These are phyloP conservation scores for Hemiscyllium ocellatum DNA, from an alignment of 2,113 vertebrate species.

Conservation along the genomic window DNA sequence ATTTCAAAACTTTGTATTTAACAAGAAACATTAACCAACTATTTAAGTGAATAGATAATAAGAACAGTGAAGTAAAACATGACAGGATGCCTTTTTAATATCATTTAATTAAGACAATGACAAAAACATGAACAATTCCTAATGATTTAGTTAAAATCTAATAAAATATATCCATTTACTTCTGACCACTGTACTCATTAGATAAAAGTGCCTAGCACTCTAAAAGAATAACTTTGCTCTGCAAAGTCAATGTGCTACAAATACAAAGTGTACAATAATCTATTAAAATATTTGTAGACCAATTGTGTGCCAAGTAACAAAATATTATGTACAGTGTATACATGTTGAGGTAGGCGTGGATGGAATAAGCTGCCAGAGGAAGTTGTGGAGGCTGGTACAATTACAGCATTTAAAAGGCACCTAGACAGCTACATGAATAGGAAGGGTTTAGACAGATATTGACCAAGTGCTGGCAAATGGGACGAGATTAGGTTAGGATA, in stretches of 20 bases:
- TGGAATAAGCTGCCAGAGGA: too few species aligned
- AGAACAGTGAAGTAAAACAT: background rate
- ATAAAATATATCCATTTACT: background rate
- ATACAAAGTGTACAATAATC: background rate
- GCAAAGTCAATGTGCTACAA: background rate
- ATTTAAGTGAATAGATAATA: background rate
- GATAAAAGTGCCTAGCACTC: background rate
- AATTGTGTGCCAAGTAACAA: background rate
- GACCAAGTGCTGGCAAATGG: too few species aligned
- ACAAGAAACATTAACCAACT: background rate
- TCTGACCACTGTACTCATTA: background rate
- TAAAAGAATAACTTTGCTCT: constrained; percentile 1
- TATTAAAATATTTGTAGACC: background rate
- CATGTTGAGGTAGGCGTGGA: background rate
- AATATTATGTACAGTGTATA: background rate
- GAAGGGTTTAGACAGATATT: too few species aligned
- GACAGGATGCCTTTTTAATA: background rate
- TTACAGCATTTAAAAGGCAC: too few species aligned
- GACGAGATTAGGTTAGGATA: too few species aligned
- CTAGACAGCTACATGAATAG: too few species aligned
- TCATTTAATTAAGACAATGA: background rate
- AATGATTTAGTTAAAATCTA: background rate
- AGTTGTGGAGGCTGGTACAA: too few species aligned
- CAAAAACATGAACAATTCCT: background rate
- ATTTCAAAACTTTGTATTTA: background rate